Evolutionary conservation across 2,797 vertebrate species (phyloP), one percentile per base, ranked within the genome.

Genomic region (Gallinago solitaria): DNA sequence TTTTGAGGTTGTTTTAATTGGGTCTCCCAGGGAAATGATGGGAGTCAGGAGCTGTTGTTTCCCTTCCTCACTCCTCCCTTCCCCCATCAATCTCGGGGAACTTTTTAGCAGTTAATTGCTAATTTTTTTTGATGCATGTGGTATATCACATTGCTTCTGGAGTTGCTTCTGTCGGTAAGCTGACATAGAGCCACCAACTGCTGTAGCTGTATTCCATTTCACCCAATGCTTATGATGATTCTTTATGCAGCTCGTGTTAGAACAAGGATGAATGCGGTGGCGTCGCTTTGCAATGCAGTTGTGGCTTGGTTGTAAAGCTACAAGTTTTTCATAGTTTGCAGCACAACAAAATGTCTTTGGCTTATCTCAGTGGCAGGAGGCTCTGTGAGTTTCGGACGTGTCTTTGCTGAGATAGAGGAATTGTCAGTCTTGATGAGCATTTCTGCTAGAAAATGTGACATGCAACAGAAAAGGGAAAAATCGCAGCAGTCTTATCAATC

Each of bases 401-500:
- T n/a, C 18, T 70, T 53, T 57, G 41, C 11, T 30, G 45, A 75
- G 69, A 33, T 2, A 0, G 1, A 15, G 37, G 30, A 51, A 33
- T 45, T n/a, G 39, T 41, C 24, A 28, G 54, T 16, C 24, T 50
- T 12, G 37, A 28, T 19, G 48, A 69, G 25, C 24, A 1, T 12
- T 65, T 43, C 43, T 35, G n/a, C 59, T 48, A 7, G 30, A 5
- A 63, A 41, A 47, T 1, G 14, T 4, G 19, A 11, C 3, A 0
- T 21, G 37, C 48, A 37, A 3, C 43, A 8, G 18, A 35, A 53
- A 12, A 41, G n/a, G 39, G 37, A 28, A 41, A 24, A 25, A 28
- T 6, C 9, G 0, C 2, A 5, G 18, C 35, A 32, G 27, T 8
- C 7, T 30, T 35, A 9, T 7, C 24, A 9, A 1, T 45, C 28